Conservation (phyloP, 2,797 vertebrate genomes). For the Orestias chungarensis region DNA sequence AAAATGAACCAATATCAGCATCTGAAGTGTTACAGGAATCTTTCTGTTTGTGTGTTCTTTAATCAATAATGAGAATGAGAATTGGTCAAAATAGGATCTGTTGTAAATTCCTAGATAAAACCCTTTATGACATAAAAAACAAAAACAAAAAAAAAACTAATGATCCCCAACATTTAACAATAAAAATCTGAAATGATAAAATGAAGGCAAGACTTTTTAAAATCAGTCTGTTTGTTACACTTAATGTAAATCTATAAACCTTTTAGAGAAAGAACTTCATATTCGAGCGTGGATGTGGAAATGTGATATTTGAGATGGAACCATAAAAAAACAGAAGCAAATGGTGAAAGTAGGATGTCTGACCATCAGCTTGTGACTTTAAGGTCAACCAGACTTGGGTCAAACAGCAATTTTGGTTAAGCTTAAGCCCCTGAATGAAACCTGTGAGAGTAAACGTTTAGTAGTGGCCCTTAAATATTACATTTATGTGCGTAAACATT, state of each 20-base stretch:
- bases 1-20: not conserved
- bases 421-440: not conserved
- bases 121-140: not conserved
- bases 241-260: not conserved
- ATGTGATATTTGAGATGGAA: not conserved
- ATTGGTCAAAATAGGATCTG: not conserved
- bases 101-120: not conserved
- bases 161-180: not conserved
- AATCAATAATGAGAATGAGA: not conserved
- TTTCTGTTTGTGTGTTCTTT: not conserved
- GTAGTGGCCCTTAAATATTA: not conserved
- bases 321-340: not conserved
- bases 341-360: not conserved
- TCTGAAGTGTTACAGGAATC: not conserved
- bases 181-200: not conserved
- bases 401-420: not conserved
- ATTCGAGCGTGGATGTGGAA: not conserved
- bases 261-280: not conserved
- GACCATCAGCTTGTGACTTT: not conserved
- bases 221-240: not conserved
- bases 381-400: not conserved
- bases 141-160: not conserved
- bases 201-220: not conserved
- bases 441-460: not conserved
- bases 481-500: not conserved